phyloP scores from a whole-genome alignment of 2,797 vertebrate species.

The Neosilurus hyrtlii region DNA sequence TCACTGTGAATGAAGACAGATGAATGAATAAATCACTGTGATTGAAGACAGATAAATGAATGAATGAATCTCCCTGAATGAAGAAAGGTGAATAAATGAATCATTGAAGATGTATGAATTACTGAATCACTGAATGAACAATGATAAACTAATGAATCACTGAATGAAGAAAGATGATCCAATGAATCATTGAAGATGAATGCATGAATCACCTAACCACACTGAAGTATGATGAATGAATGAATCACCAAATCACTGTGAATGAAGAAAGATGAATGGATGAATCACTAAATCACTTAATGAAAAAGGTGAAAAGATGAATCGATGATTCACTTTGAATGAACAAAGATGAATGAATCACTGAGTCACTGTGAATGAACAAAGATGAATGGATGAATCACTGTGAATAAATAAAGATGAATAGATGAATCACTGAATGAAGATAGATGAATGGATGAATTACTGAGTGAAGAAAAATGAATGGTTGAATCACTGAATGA shows the following conservation, averaged over 20 bases:
- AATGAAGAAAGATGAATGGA: neutral
- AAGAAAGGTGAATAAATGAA: no score
- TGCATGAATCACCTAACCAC: no score
- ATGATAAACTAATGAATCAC: neutral
- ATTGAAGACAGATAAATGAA: neutral
- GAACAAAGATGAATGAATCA: neutral
- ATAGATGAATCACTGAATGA: neutral
- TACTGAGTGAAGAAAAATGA: neutral
- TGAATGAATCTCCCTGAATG: no score
- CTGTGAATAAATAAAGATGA: no score
- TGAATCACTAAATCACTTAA: neutral
- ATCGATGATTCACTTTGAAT: no score
- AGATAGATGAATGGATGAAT: neutral
- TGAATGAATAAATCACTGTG: neutral
- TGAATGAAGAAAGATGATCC: neutral
- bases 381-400: no score
- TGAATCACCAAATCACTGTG: neutral
- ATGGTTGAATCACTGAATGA: no score
- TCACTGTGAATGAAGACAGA: neutral
- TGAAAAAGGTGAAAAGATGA: neutral
- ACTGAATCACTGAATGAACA: neutral
- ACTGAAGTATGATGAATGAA: no score
- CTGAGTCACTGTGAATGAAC: no score
- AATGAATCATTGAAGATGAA: neutral
- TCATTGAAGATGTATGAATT: no score